Evolutionary conservation across 1,140 invertebrate genomes (phyloP), one percentile per base, ranked within the genome.

Genomic region (Asobara japonica): DNA sequence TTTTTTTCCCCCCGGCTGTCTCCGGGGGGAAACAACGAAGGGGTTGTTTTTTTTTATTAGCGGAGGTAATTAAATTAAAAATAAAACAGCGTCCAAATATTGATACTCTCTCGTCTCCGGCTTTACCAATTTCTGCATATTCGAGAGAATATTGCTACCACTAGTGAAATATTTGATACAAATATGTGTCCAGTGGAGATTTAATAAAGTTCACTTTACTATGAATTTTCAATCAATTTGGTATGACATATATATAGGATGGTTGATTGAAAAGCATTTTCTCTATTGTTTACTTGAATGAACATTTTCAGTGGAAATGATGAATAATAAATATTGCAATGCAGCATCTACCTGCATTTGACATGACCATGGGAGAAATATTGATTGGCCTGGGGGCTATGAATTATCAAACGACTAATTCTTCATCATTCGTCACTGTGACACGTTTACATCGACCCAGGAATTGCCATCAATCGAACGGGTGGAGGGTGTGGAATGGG

Each of bases 111-210:
- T 56, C 51, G 20, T 56, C 51, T 56, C 51, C 51, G n/a, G 22
- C 51, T 56, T 56, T 27, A 27, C 51, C 51, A 56, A 56, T 56
- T 56, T 25, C 51, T 56, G 51, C 51, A 56, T 56, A 56, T 56
- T 56, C 6, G 18, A 27, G 20, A 3, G 22, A 25, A 25, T 56
- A 56, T 56, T 25, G 22, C 22, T 3, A 27, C 13, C 1, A 25
- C 51, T 56, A 20, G 51, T 56, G 51, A 25, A 56, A 56, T 56
- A 56, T 56, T 56, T 56, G 51, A 10, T 13, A 56, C 22, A 22
- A 56, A 56, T 56, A 56, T 56, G 51, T 56, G 13, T 56, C 22
- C 51, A 25, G 22, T 22, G 4, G 51, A 56, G 22, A 25, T 56
- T 27, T 13, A 56, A 56, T 56, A 27, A 56, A 56, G 8, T 56